These are phyloP conservation scores for Leptodactylus fallax DNA, from an alignment of 2,797 vertebrate genomes.

Conservation along the genomic window DNA sequence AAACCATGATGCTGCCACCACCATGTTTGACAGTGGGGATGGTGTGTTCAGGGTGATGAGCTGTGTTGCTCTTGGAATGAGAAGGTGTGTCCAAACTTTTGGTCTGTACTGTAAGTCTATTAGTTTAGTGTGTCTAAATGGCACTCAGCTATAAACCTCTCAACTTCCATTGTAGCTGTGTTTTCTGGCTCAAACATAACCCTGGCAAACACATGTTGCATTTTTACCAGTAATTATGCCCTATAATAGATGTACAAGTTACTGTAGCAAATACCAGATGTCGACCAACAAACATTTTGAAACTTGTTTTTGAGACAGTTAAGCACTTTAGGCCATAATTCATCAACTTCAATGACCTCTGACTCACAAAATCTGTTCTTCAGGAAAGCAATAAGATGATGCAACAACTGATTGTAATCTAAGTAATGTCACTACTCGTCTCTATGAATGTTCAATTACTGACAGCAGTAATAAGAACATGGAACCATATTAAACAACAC, in stretches of 20 bases:
- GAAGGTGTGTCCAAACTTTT: too few relatives aligned
- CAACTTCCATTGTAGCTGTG: not conserved
- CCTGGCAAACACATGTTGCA: slow-evolving; percentile 19
- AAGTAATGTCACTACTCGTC: slow-evolving; percentile 6
- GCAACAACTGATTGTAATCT: slow-evolving; percentile 42
- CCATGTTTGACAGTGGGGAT: too few relatives aligned
- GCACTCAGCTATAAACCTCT: not conserved
- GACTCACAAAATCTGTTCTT: slow-evolving; percentile 33
- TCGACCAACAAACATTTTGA: slow-evolving; percentile 37
- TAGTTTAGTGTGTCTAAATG: not conserved
- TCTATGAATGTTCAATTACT: slow-evolving; percentile 10
- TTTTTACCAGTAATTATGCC: slow-evolving; percentile 15
- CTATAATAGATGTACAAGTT: slow-evolving; percentile 22
- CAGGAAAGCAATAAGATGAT: slow-evolving; percentile 32
- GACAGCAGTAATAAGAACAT: slow-evolving; percentile 17
- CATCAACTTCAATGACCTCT: slow-evolving; percentile 45
- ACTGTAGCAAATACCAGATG: slow-evolving; percentile 38
- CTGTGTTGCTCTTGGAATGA: too few relatives aligned
- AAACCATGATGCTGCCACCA: too few relatives aligned
- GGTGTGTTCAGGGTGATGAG: too few relatives aligned
- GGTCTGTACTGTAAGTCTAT: too few relatives aligned
- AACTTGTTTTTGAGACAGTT: slow-evolving; percentile 38
- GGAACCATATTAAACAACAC: not conserved
- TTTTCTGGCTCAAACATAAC: slow-evolving; percentile 17
- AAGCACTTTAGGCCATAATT: slow-evolving; percentile 39